Percentiles rank a stretch among this genome's conserved stretches.
Conservation (phyloP, 2,113 vertebrate species). For the Siniperca knerii region DNA sequence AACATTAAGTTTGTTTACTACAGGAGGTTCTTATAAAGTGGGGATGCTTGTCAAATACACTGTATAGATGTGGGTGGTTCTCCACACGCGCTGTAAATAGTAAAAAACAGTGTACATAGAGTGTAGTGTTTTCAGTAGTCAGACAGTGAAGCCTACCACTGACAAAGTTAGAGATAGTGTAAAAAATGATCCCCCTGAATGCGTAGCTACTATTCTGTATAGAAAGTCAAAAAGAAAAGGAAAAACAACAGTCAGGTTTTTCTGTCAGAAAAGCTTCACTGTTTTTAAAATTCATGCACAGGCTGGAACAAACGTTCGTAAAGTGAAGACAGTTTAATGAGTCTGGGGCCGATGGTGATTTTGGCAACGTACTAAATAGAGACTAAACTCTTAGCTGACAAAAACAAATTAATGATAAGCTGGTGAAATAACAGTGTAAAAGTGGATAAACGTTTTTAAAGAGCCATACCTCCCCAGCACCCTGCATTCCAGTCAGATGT, state of each 20-base stretch:
- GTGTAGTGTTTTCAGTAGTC: constrained; percentile 39
- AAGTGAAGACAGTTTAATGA: not conserved
- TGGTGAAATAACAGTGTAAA: not conserved
- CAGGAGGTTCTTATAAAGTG: constrained; percentile 28
- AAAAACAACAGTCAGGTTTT: not conserved
- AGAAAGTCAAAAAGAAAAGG: not conserved
- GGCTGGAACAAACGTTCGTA: not conserved
- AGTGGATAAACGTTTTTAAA: not conserved
- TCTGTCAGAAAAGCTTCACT: not conserved
- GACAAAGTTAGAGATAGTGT: not conserved
- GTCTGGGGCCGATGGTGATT: no score
- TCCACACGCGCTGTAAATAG: constrained; percentile 72
- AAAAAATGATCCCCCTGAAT: not conserved
- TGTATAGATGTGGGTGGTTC: constrained; percentile 22
- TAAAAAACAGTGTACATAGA: constrained; percentile 41
- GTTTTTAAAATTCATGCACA: not conserved
- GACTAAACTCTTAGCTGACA: not conserved
- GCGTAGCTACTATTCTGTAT: not conserved
- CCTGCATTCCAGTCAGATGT: not conserved
- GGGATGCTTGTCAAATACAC: constrained; percentile 27
- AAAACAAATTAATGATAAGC: not conserved
- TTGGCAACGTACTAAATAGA: not conserved
- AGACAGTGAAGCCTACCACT: not conserved
- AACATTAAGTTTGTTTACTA: constrained; percentile 59
- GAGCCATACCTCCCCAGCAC: constrained; percentile 11